Evolutionary conservation across 2,113 vertebrate genomes (phyloP).

Genomic region (Scytalopus superciliaris): DNA sequence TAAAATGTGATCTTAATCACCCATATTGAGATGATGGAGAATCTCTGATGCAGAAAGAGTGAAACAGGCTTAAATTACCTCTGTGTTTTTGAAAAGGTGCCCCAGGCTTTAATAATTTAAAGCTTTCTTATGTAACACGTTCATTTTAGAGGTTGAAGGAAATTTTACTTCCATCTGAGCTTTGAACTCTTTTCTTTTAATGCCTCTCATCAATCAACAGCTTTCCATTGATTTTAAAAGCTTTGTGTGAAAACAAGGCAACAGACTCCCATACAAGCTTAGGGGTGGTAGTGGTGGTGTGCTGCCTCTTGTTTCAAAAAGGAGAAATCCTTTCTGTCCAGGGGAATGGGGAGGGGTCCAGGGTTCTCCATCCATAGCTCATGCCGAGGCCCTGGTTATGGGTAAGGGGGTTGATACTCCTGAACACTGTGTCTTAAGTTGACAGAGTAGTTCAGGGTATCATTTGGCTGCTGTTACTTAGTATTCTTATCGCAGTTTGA

Average conservation of each 20-base stretch:
- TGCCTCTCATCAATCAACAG: background rate
- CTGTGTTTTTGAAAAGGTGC: background rate
- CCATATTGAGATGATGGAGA: background rate
- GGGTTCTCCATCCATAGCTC: background rate
- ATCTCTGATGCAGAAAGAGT: background rate
- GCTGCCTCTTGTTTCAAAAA: background rate
- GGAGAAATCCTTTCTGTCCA: accelerated
- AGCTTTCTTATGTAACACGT: background rate
- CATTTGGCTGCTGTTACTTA: background rate
- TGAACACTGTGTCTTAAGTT: background rate
- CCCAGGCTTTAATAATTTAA: background rate
- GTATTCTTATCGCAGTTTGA: background rate
- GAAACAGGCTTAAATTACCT: background rate
- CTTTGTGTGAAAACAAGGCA: background rate
- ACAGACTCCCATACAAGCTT: background rate
- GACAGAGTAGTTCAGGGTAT: background rate
- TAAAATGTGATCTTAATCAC: background rate
- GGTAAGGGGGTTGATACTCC: background rate
- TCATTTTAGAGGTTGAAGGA: background rate
- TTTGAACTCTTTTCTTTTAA: background rate
- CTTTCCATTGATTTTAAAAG: background rate
- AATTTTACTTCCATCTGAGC: background rate
- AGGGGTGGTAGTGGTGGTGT: background rate
- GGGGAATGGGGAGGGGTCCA: accelerated
- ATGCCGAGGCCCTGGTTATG: background rate